Conservation (phyloP, 64 coral and sea anemone genomes). For the Trachythela sp. region DNA sequence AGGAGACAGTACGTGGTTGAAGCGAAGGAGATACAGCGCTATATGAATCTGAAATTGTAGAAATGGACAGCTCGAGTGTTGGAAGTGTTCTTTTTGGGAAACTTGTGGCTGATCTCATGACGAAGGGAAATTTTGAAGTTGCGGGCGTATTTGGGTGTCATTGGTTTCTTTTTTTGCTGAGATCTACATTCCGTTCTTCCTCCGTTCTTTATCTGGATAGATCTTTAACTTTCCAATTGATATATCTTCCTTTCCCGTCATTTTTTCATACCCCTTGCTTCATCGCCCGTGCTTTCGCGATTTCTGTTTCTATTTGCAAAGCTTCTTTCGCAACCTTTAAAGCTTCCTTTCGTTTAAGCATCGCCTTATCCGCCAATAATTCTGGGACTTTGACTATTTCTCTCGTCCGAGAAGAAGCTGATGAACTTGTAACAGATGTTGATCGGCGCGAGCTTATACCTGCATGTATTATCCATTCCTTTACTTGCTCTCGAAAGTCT, state of each 20-base stretch:
- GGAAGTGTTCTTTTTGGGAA: too few relatives aligned
- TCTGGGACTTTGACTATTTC: slow-evolving; percentile 12
- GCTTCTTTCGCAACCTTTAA: slow-evolving; percentile 27
- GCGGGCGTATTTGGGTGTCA: too few relatives aligned
- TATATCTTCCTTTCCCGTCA: background rate
- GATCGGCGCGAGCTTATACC: background rate
- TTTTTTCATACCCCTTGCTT: background rate
- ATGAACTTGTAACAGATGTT: background rate
- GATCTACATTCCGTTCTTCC: background rate
- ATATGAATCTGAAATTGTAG: too few relatives aligned
- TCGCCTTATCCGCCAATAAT: background rate
- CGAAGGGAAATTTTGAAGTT: too few relatives aligned
- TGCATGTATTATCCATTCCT: background rate
- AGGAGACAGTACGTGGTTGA: too few relatives aligned
- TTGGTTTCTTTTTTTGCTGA: background rate
- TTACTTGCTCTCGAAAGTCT: slow-evolving; percentile 8
- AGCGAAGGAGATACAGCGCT: too few relatives aligned
- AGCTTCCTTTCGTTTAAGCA: background rate
- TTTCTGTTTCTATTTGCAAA: background rate
- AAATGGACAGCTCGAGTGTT: too few relatives aligned
- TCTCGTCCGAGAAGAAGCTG: background rate
- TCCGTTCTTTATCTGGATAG: background rate
- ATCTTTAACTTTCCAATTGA: background rate
- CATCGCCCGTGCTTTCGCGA: slow-evolving; percentile 19
- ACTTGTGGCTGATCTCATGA: too few relatives aligned